A percentile compares a stretch with the other conserved stretches of the same genome.
phyloP scores from a whole-genome alignment of 1,140 invertebrate species.

The Heliothis subflexa region DNA sequence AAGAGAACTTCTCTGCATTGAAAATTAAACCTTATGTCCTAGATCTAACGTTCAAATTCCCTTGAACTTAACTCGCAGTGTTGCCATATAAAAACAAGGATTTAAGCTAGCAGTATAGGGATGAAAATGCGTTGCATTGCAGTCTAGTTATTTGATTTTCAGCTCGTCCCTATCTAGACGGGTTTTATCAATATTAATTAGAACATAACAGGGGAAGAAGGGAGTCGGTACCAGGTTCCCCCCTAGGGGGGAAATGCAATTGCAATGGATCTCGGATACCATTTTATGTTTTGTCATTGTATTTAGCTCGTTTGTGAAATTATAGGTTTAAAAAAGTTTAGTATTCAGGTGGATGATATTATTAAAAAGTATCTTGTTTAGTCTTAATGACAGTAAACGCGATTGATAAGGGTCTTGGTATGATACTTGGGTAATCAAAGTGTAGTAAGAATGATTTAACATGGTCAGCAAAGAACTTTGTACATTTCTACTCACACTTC shows the following conservation, averaged over 20 bases:
- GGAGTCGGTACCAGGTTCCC: neutral
- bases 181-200: constrained; percentile 32
- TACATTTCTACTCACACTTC: no score
- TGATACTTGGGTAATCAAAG: no score
- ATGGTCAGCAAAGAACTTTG: no score
- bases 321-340: neutral
- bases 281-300: neutral
- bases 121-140: constrained; percentile 30
- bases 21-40: neutral
- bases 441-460: no score
- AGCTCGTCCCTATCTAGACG: constrained; percentile 12
- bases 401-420: no score
- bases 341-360: no score
- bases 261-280: neutral
- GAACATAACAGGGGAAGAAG: neutral
- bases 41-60: neutral
- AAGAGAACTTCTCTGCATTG: neutral
- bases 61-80: neutral
- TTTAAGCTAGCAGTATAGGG: constrained; percentile 10
- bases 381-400: no score
- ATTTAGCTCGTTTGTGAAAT: neutral
- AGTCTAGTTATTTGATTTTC: constrained; percentile 25
- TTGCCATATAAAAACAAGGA: constrained; percentile 18
- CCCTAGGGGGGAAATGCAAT: neutral
- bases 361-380: no score